Base-by-base conservation (phyloP, 1,140 invertebrate species). In the Caenorhabditis briggsae region DNA sequence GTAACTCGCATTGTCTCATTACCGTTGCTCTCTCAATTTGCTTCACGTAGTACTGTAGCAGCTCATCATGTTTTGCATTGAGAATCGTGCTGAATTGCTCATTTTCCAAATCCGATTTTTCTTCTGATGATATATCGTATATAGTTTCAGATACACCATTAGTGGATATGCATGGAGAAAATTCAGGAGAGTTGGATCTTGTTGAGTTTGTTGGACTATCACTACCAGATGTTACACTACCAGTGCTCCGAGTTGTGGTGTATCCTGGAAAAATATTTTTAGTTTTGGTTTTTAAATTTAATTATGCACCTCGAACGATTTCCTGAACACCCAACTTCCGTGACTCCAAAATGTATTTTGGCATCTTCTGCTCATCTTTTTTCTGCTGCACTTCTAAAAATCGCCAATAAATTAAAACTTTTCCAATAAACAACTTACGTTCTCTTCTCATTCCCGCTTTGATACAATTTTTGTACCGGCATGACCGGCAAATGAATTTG, bases 371-470 rank as follows among this genome's bases (percentile, higher is more conserved):
- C 41, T 70, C 64, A 20, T 70, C 41, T 70, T 70, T 70, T 46
- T 70, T 70, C 64, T 70, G 64, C 9, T 70, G 64, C 5, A 70
- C 64, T 70, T 70, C 64, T 85, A 20, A 74, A 53, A 59, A 84
- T 33, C 6, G 58, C 5, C 41, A 11, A 55, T n/a, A 14, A 25
- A 14, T 46, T 46, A 2, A 1, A 18, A 8, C n/a, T 46, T 46
- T 11, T 18, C 8, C 18, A 70, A 70, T 25, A 46, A 23, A 14
- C 14, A 25, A 61, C 86, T 87, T 16, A 87, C 86, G 78, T 23
- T 82, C 43, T 83, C 86, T 61, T 41, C 84, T 82, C 86, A 87
- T 87, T 53, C 86, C 86, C 0, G 86, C 86, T 65, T 64, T 56
- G 55, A 87, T 46, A 55, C 86, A 87, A 11, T 83, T 83, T 2